Conservation (phyloP, 2,888 invertebrate species). For the Stegophylla sp. region DNA sequence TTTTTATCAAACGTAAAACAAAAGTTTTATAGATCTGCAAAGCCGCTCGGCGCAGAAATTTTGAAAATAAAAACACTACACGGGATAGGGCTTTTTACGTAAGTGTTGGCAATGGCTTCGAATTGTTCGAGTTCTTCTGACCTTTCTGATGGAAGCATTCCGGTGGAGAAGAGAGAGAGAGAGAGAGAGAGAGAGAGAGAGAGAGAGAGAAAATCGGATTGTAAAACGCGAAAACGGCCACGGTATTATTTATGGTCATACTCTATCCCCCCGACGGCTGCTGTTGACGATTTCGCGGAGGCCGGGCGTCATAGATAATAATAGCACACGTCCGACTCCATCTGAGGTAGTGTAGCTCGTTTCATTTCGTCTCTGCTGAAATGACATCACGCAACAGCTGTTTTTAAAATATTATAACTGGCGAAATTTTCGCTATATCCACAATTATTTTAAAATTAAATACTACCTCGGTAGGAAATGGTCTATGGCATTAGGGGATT, state of each 20-base stretch:
- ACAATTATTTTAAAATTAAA: not conserved
- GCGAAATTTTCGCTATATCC: not conserved
- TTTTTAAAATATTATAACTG: constrained; percentile 13
- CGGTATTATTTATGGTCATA: constrained; percentile 48
- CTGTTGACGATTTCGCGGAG: constrained; percentile 57
- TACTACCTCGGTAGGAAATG: not conserved
- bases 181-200: no score
- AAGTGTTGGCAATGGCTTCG: constrained; percentile 30
- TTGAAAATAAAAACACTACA: constrained; percentile 16
- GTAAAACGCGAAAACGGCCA: constrained; percentile 42
- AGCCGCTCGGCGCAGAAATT: not conserved
- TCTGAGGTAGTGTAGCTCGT: constrained; percentile 56
- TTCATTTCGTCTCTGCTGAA: constrained; percentile 27
- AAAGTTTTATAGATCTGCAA: not conserved
- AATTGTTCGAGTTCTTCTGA: constrained; percentile 50
- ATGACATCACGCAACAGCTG: constrained; percentile 43
- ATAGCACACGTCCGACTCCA: constrained; percentile 58
- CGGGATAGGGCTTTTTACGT: not conserved
- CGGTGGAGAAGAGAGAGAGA: constrained; percentile 45
- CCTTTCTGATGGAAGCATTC: constrained; percentile 54
- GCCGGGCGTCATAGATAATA: constrained; percentile 51
- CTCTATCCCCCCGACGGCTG: constrained; percentile 33
- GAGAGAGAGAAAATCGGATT: constrained; percentile 54
- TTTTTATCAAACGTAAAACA: not conserved
- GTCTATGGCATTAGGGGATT: not conserved